Percentiles rank a stretch among this genome's conserved stretches.
phyloP scores from a whole-genome alignment of 2,888 invertebrate species.

The Lasioglossum figueresi region DNA sequence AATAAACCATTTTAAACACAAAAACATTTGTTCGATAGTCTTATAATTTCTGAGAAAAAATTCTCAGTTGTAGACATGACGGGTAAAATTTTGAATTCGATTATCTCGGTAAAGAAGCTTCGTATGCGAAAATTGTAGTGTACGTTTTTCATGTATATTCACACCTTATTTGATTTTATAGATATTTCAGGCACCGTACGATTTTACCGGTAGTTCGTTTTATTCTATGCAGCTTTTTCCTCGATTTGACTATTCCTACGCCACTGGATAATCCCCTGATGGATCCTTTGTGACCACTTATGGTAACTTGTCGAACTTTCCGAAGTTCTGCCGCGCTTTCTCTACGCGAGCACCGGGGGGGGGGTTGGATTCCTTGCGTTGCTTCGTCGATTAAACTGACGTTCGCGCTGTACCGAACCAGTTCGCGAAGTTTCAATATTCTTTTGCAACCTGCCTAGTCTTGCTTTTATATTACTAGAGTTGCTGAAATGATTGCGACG shows the following conservation, averaged over 20 bases:
- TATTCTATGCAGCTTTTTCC: not conserved
- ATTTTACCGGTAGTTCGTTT: not conserved
- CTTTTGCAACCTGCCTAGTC: not conserved
- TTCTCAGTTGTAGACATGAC: not conserved
- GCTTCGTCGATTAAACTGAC: conserved; percentile 33
- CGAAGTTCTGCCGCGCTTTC: conserved; percentile 34
- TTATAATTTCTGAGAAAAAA: not conserved
- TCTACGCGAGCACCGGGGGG: conserved; percentile 20
- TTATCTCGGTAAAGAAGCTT: not conserved
- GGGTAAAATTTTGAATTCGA: not conserved
- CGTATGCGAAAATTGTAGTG: not conserved
- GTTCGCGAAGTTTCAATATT: conserved; percentile 9
- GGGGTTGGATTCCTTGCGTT: not conserved
- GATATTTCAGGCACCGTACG: not conserved
- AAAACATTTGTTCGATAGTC: not conserved
- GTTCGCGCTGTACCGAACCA: conserved; percentile 12
- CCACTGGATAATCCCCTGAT: conserved; percentile 29
- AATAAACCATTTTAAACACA: not conserved
- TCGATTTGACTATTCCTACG: conserved; percentile 28
- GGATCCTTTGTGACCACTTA: conserved; percentile 45
- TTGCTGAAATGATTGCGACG: not conserved
- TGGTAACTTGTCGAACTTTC: conserved; percentile 45
- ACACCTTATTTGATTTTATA: not conserved
- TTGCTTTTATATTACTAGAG: not conserved
- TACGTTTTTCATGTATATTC: not conserved